phyloP scores from a whole-genome alignment of 2,797 vertebrate species.

The Diplodus sargus region DNA sequence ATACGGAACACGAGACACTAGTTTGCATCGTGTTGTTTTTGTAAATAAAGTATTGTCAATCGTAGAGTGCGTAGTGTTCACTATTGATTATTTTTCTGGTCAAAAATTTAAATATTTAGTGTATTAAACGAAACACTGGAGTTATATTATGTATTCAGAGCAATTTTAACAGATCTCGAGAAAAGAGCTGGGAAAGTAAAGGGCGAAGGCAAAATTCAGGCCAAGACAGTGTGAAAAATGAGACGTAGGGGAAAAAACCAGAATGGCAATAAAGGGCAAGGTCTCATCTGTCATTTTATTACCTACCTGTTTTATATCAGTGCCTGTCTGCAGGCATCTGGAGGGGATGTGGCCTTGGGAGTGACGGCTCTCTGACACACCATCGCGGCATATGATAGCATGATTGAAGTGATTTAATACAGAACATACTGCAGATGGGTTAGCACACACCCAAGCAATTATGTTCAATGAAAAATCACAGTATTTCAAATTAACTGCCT shows the following conservation, averaged over 20 bases:
- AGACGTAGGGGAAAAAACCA: conserved; percentile 9
- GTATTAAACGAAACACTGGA: too few species aligned
- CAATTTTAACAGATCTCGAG: background rate
- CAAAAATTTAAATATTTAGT: too few species aligned
- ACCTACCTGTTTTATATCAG: conserved; percentile 62
- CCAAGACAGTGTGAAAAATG: conserved; percentile 8
- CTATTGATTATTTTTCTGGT: too few species aligned
- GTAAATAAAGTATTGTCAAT: too few species aligned
- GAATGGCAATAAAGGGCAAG: conserved; percentile 34
- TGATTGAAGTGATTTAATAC: conserved; percentile 64
- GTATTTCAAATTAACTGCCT: conserved; percentile 24
- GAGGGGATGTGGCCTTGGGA: conserved; percentile 59
- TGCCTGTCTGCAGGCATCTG: conserved; percentile 57
- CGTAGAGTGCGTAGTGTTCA: too few species aligned
- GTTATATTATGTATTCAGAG: background rate
- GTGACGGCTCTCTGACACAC: conserved; percentile 55
- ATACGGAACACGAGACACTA: too few species aligned
- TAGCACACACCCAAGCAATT: conserved; percentile 50
- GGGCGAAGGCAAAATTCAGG: background rate
- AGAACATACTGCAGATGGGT: conserved; percentile 43
- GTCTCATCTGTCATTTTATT: conserved; percentile 53
- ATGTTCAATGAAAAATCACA: conserved; percentile 25
- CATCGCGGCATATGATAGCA: conserved; percentile 54
- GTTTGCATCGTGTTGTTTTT: too few species aligned
- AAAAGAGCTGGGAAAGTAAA: background rate